These are phyloP conservation scores for Hirtodrosophila histrioides DNA, from an alignment of 2,888 invertebrate species.

Conservation along the genomic window DNA sequence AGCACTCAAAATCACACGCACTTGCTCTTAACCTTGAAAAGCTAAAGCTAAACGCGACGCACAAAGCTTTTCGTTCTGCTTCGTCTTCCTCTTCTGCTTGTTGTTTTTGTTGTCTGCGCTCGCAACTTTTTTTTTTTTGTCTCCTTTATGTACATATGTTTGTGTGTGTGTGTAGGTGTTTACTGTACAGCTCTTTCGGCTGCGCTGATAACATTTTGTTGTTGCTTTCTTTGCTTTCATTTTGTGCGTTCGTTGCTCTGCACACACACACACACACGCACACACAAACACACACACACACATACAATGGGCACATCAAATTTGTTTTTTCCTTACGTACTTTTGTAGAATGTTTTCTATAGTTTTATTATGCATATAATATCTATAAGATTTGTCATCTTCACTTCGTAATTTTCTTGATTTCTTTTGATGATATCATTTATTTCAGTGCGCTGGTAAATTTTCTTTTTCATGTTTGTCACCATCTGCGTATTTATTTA, in stretches of 20 bases:
- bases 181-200: conserved; percentile 47
- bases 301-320: conserved; percentile 8
- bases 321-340: conserved; percentile 30
- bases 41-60: conserved; percentile 38
- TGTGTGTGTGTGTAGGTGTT: conserved; percentile 5
- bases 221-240: conserved; percentile 63
- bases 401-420: conserved; percentile 14
- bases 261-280: conserved; percentile 28
- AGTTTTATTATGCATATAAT: conserved; percentile 42
- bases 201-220: conserved; percentile 70
- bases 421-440: conserved; percentile 5
- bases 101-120: conserved; percentile 28
- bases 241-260: conserved; percentile 60
- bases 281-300: conserved; percentile 8
- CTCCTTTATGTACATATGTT: conserved; percentile 33
- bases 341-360: conserved; percentile 36
- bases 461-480: conserved; percentile 36
- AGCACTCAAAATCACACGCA: conserved; percentile 60
- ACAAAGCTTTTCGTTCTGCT: conserved; percentile 37
- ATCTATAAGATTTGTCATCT: conserved; percentile 27
- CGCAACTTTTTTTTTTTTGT: conserved; percentile 37
- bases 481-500: conserved; percentile 31
- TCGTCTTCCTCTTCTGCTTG: conserved; percentile 5
- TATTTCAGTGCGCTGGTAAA: conserved; percentile 21
- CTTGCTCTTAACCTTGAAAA: conserved; percentile 79